These are phyloP conservation scores for Platycnemis pennipes DNA, from an alignment of 2,888 invertebrate genomes.

Conservation along the genomic window DNA sequence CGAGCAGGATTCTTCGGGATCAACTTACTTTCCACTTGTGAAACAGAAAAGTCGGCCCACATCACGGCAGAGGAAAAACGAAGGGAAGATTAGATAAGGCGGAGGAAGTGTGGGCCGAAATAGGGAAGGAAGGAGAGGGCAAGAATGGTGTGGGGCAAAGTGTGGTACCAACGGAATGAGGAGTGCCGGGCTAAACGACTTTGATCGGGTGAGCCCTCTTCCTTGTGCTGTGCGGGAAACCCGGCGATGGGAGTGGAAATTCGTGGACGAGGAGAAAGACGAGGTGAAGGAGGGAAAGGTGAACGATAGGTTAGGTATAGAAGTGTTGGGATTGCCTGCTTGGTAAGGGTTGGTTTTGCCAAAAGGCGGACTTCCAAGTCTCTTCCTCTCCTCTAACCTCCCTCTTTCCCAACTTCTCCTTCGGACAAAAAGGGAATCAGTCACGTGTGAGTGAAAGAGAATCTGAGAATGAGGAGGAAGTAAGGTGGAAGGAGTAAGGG, in stretches of 20 bases:
- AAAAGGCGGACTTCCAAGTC: neutral
- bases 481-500: neutral
- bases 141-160: neutral
- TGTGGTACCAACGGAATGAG: neutral
- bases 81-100: constrained; percentile 46
- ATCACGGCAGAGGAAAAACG: neutral
- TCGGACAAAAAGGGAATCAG: constrained; percentile 30
- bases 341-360: constrained; percentile 33
- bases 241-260: neutral
- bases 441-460: constrained; percentile 51
- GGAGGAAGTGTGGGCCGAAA: neutral
- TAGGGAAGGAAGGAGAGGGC: neutral
- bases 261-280: neutral
- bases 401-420: neutral
- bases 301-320: neutral
- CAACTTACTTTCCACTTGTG: no score
- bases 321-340: constrained; percentile 33
- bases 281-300: neutral
- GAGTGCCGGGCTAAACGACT: constrained; percentile 49
- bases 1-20: no score
- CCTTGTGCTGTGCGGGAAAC: constrained; percentile 40
- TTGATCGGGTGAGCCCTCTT: constrained; percentile 41
- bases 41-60: no score
- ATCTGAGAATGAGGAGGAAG: neutral
- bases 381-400: neutral